Evolutionary conservation across 2,888 invertebrate genomes (phyloP), one percentile per base, ranked within the genome.

Genomic region (Habrosyne pyritoides): DNA sequence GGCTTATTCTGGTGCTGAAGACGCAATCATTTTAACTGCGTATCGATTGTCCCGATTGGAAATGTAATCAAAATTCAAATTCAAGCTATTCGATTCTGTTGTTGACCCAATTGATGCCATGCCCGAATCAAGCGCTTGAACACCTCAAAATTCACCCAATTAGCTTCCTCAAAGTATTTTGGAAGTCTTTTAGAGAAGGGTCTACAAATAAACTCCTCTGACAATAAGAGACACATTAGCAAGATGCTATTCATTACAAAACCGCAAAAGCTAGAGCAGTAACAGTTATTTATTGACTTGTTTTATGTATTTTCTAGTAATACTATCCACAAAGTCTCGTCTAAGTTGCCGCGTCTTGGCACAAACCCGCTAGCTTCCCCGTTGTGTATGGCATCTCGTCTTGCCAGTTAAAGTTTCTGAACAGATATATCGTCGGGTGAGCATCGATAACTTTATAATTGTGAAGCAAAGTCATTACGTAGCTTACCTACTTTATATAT

Each of bases 341-440:
- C 42, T 8, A 42, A 42, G 18, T 6, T 14, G 8, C 1, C 5
- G 21, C n/a, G 33, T 42, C 47, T 55, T 24, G 49, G 12, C 49
- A 53, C 12, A 54, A 57, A 55, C 47, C 65, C 64, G 69, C 75
- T 66, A 67, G 61, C 59, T 66, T 66, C 66, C 61, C 64, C 66
- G 75, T 69, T 74, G 66, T 53, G 56, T 58, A 55, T n/a, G 64
- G 60, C 50, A 49, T 49, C 14, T 28, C 21, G 22, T 28, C 53
- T 52, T 52, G 30, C 24, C 10, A 22, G 47, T 50, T 18, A 30
- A 14, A 3, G 14, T 50, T 50, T 50, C 14, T 30, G 50, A 50
- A 12, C 50, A 10, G 10, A 28, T 50, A 3, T 28, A 33, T 4
- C n/a, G 33, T 33, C 8, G 33, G 33, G n/a, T 4, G 33, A 42